Evolutionary conservation across 2,797 vertebrate species (phyloP), one percentile per base, ranked within the genome.

Genomic region (Sebastes dallii): DNA sequence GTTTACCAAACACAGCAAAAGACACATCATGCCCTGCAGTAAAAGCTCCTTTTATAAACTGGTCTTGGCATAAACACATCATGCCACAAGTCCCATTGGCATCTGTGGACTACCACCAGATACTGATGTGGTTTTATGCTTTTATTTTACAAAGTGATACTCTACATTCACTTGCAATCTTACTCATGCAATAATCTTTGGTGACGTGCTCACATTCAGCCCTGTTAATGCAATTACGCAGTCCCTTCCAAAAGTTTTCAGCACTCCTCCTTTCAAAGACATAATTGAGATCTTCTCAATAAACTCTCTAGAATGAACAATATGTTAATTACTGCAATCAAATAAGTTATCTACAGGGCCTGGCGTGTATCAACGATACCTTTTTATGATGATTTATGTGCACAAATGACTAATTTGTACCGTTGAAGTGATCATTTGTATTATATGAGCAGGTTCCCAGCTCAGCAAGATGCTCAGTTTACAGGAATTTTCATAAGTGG

Each of bases 1-100:
- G 71, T 76, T 86, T 67, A 58, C 58, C 11, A 79, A 50, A 83
- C 77, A 70, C 10, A 30, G 34, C 39, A 22, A 72, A 78, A 42
- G 6, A 11, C 11, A 39, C 27, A 81, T 60, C 16, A 66, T 39
- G 29, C 46, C 74, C 75, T 73, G 36, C 8, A 77, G 72, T 30
- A 52, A 68, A 76, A 61, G 30, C 36, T 54, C 22, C 18, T 75
- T 60, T 81, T 20, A 69, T 56, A 42, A 55, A 34, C 25, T 34
- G 32, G 36, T 68, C 36, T 50, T n/a, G 75, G 59, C 64, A 75
- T 54, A 42, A 83, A 87, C 78, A 76, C 9, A 34, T 22, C 65
- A 24, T 25, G 24, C 32, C 54, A 61, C 20, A 69, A 61, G 30
- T 69, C 50, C 20, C 10, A 39, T 10, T 32, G 34, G 14, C 22